These are phyloP conservation scores for Orthonychiurus folsomi DNA, from an alignment of 2,888 invertebrate genomes.

Conservation along the genomic window DNA sequence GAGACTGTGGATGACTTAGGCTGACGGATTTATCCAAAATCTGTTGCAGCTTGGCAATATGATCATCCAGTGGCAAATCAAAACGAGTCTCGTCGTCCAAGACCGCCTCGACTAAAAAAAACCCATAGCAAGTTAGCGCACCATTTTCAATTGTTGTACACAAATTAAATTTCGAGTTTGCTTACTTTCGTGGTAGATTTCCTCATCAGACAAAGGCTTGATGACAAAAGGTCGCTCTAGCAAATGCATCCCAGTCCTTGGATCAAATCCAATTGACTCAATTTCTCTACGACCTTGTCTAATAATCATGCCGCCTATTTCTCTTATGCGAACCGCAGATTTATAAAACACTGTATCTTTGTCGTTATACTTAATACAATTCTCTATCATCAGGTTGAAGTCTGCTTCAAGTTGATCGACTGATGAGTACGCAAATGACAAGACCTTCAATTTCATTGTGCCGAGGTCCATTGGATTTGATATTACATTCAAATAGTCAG, in stretches of 20 bases:
- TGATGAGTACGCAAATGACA: conserved; percentile 44
- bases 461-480: conserved; percentile 79
- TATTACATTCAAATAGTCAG: conserved; percentile 80
- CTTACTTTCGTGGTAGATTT: conserved; percentile 43
- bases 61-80: conserved; percentile 44
- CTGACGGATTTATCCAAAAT: conserved; percentile 55
- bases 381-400: conserved; percentile 90
- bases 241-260: conserved; percentile 44
- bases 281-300: conserved; percentile 68
- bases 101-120: conserved; percentile 41
- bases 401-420: conserved; percentile 70
- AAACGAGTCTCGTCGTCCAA: conserved; percentile 42
- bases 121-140: no score
- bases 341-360: conserved; percentile 91
- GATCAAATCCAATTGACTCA: conserved; percentile 53
- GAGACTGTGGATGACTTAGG: conserved; percentile 52
- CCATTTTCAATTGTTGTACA: no score
- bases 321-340: conserved; percentile 78
- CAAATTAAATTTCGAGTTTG: no score
- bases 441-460: conserved; percentile 62
- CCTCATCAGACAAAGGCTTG: conserved; percentile 46
- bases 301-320: conserved; percentile 69
- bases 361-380: conserved; percentile 90
- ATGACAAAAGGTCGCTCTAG: conserved; percentile 41
- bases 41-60: conserved; percentile 52